Evolutionary conservation across 2,797 vertebrate species (phyloP).

Genomic region (Aldrovandia affinis): DNA sequence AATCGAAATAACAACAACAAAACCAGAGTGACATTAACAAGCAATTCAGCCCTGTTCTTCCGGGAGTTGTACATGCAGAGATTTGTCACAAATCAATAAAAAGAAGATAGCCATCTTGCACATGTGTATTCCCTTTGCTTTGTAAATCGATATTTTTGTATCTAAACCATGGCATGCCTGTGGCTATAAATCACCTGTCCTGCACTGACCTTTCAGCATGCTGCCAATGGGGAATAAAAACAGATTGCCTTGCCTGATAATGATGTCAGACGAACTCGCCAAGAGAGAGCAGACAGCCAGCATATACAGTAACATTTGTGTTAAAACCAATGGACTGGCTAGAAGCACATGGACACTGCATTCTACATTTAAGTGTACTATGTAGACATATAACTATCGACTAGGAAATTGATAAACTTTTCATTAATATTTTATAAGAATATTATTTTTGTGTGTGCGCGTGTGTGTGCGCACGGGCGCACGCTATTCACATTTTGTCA

Average conservation of each 20-base stretch:
- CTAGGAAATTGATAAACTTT: not conserved
- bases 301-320: not conserved
- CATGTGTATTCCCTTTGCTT: not conserved
- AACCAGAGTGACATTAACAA: not conserved
- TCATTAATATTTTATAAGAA: not conserved
- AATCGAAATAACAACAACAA: not conserved
- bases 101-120: slow-evolving; percentile 11
- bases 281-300: not conserved
- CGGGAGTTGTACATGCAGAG: not conserved
- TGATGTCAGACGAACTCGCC: slow-evolving; percentile 6
- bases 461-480: not conserved
- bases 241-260: slow-evolving; percentile 2
- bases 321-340: not conserved
- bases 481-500: not conserved
- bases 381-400: not conserved
- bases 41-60: not conserved
- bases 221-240: slow-evolving; percentile 12
- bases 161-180: not conserved
- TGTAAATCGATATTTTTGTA: slow-evolving; percentile 6
- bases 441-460: not conserved
- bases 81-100: slow-evolving; percentile 9
- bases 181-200: not conserved
- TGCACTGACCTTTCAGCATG: not conserved
- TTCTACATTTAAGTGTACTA: not conserved
- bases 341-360: not conserved